phyloP scores from a whole-genome alignment of 2,797 vertebrate genomes.

The Alcedo atthis region DNA sequence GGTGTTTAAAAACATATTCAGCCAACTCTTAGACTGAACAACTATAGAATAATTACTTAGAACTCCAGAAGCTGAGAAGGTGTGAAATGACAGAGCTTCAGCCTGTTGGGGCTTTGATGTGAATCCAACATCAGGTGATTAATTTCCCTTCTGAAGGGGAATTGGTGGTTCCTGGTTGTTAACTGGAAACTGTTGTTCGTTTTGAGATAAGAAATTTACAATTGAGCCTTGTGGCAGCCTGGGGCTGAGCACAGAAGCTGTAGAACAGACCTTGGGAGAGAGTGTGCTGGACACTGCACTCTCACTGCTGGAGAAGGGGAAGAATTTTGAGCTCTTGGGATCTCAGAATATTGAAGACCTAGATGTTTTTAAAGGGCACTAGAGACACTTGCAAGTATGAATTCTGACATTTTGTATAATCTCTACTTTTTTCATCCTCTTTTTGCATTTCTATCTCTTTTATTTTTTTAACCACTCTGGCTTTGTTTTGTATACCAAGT shows the following conservation, averaged over 20 bases:
- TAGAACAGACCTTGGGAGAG: background rate
- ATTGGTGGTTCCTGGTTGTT: background rate
- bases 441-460: background rate
- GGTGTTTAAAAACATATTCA: background rate
- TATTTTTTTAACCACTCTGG: background rate
- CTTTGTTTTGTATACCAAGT: background rate
- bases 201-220: background rate
- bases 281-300: background rate
- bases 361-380: background rate
- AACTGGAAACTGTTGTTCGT: background rate
- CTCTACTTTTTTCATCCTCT: background rate
- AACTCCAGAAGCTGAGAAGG: background rate
- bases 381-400: background rate
- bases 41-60: background rate
- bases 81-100: background rate
- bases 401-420: background rate
- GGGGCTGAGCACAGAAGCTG: background rate
- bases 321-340: background rate
- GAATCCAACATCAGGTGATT: background rate
- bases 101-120: background rate
- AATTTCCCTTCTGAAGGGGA: background rate
- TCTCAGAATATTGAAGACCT: background rate
- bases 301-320: background rate
- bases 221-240: background rate
- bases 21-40: background rate